A percentile compares a stretch with the other conserved stretches of the same genome.
Conservation (phyloP, 2,888 invertebrate genomes). For the Congeria kusceri region DNA sequence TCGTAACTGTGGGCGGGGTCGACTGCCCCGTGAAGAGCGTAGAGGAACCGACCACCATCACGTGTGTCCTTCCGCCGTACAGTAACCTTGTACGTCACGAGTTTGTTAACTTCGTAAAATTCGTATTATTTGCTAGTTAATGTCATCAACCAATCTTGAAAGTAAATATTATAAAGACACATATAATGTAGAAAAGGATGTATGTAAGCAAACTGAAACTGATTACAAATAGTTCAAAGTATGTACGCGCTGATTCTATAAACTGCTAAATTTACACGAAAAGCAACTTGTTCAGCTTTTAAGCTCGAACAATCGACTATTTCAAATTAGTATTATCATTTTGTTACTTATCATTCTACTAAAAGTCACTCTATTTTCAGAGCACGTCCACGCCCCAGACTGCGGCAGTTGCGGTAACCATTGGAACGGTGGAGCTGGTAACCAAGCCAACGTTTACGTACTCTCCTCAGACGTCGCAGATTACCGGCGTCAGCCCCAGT, state of each 20-base stretch:
- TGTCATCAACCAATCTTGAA: too few relatives aligned
- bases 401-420: conserved; percentile 22
- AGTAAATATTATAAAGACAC: too few relatives aligned
- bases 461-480: background rate
- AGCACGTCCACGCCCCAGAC: background rate
- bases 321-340: too few relatives aligned
- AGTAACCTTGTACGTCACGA: conserved; percentile 15
- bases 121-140: background rate
- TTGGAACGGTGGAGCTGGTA: background rate
- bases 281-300: too few relatives aligned
- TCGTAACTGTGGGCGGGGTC: conserved; percentile 5
- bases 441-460: conserved; percentile 26
- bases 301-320: too few relatives aligned
- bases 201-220: too few relatives aligned
- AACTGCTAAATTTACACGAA: too few relatives aligned
- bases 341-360: too few relatives aligned
- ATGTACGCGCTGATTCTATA: too few relatives aligned
- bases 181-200: too few relatives aligned
- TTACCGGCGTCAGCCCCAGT: conserved; percentile 2
- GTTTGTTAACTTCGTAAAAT: too few relatives aligned
- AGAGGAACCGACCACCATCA: conserved; percentile 1
- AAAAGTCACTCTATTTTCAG: background rate
- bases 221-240: too few relatives aligned
- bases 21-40: background rate
- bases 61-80: conserved; percentile 19